Base-by-base conservation (phyloP, 2,888 invertebrate genomes). In the Chloroclysta siterata region DNA sequence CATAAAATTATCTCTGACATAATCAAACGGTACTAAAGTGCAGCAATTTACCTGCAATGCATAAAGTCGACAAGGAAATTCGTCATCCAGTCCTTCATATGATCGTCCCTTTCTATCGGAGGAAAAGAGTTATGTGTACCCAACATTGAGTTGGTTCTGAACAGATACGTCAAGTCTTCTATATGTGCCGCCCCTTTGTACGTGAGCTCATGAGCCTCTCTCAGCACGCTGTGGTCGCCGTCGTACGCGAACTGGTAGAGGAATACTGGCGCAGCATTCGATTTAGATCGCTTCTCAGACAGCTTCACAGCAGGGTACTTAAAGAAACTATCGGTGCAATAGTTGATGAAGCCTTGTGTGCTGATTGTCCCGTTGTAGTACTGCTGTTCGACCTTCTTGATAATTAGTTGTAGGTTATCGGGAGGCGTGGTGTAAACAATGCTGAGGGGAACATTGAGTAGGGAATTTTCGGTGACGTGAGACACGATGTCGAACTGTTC, bases 121-220 rank as follows among this genome's bases (percentile, higher is more conserved):
- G 74, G 72, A 13, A 64, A 66, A 13, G 78, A 72, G 0, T 65
- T 60, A 8, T 74, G 69, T 0, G 63, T 41, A 0, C 70, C 73
- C 29, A 82, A 62, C 57, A 83, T 70, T 1, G 85, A 82, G 70
- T 88, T 88, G 0, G 79, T 76, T 54, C 78, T 80, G 68, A 95
- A 94, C 10, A 94, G 73, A 67, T 94, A 94, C 0, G 94, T 94
- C 76, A 94, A 72, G 76, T 95, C 95, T 72, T 95, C 95, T 1
- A 93, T 88, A 66, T 95, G 95, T n/a, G 91, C 94, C 5, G 93
- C 94, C 8, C 94, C 95, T 0, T 83, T 80, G 46, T 90, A 85
- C 0, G 84, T 78, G 17, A 90, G 68, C 62, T 84, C 83, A 7
- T 70, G 73, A 0, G 75, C 77, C 42, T 90, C 80, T 72, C 93